Conservation (phyloP, 1,140 invertebrate genomes). For the Panagrolaimus sp. region DNA sequence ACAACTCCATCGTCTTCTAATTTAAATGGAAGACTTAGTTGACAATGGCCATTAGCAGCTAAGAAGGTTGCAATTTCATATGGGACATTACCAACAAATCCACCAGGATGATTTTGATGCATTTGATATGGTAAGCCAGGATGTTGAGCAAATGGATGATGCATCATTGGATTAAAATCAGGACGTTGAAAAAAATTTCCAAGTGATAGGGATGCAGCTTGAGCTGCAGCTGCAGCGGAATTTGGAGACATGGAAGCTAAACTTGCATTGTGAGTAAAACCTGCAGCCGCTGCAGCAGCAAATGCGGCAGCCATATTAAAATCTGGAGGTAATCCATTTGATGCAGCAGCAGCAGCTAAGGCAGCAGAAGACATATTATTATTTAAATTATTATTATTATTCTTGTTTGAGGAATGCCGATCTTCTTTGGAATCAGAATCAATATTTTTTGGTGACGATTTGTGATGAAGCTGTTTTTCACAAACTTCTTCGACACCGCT, state of each 20-base stretch:
- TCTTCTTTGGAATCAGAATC: too few relatives aligned
- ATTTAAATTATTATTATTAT: background rate
- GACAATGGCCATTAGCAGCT: background rate
- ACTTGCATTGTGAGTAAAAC: background rate
- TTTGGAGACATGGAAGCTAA: background rate
- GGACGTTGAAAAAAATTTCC: conserved; percentile 13
- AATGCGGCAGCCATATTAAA: background rate
- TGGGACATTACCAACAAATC: background rate
- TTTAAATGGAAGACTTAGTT: conserved; percentile 1
- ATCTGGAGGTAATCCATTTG: conserved; percentile 2
- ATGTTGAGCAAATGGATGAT: conserved; percentile 7
- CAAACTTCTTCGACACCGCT: background rate
- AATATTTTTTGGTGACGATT: too few relatives aligned
- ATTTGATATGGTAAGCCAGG: background rate
- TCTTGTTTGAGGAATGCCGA: too few relatives aligned
- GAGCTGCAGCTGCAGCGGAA: background rate
- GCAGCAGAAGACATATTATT: background rate
- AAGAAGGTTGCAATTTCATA: background rate
- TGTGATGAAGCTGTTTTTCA: background rate
- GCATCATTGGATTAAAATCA: conserved; percentile 11
- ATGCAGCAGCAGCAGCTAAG: background rate
- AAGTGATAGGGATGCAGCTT: background rate
- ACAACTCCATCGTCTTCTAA: conserved; percentile 40
- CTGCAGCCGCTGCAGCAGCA: background rate
- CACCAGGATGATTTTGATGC: conserved; percentile 2